Base-by-base conservation (phyloP, 2,888 invertebrate species). In the Nomada hirtipes region DNA sequence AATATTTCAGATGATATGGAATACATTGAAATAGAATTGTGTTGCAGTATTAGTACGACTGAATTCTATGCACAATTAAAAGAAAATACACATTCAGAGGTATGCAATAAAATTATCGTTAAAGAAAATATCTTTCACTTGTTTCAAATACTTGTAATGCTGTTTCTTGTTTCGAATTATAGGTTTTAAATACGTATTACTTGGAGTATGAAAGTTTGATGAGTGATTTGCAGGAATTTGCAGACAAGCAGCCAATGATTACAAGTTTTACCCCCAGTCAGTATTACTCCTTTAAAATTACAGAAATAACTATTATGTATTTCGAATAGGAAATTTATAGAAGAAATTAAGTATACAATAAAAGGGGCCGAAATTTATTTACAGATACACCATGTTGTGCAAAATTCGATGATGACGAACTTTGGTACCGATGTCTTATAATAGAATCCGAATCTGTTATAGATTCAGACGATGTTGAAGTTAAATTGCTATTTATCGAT, bases 341-440 rank as follows among this genome's bases (percentile, higher is more conserved):
- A 23, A 4, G 20, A 23, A 57, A 4, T 13, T 47, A n/a, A n/a
- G 18, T 2, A 63, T 63, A 20, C 42, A 53, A 55, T 36, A 42
- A 61, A 23, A 47, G 0, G 23, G 4, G 36, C 36, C 36, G 36
- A 52, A 53, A 68, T 59, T 2, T 57, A 20, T 79, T 65, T 74
- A 20, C 77, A 94, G 95, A 92, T 78, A 92, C 93, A 90, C 95
- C 96, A 0, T 98, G 98, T 90, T 94, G 96, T 93, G 96, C 77
- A 95, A 96, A 50, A 92, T 95, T 63, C 96, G 95, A 87, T 93
- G 95, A 95, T 70, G 95, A 95, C 70, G 97, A 97, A 90, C 89
- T 93, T 52, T 98, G 97, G 97, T 97, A 97, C 91, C 95, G 98
- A 79, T 97, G 96, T 0, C 90, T 94, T 18, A 95, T 98, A 70